Evolutionary conservation across 2,888 invertebrate genomes (phyloP).

Genomic region (Caenorhabditis macrosperma): DNA sequence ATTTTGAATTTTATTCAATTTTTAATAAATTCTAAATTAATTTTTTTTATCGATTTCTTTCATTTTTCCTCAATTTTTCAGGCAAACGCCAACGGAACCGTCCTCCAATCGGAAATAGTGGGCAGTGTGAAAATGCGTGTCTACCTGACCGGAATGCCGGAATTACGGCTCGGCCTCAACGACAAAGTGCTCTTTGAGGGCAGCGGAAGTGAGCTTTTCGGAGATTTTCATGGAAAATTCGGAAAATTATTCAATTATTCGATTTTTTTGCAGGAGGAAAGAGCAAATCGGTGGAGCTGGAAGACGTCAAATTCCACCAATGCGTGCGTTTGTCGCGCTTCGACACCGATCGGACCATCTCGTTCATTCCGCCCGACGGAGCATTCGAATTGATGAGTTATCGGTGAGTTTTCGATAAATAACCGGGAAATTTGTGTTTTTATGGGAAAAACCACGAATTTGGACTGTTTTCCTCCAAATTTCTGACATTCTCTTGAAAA

Average conservation of each 20-base stretch:
- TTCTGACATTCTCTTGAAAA: no score
- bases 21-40: background rate
- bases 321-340: conserved; percentile 96
- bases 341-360: conserved; percentile 94
- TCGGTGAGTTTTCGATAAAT: conserved; percentile 28
- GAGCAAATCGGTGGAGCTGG: conserved; percentile 96
- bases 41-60: background rate
- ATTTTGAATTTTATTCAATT: background rate
- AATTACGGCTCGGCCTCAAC: conserved; percentile 93
- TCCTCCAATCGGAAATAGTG: conserved; percentile 96
- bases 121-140: conserved; percentile 99
- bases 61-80: conserved; percentile 62
- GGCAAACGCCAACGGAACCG: conserved; percentile 96
- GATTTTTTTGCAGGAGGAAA: conserved; percentile 59
- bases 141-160: conserved; percentile 98
- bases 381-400: conserved; percentile 93
- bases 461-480: background rate
- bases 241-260: conserved; percentile 7
- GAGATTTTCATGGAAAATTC: background rate
- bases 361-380: conserved; percentile 97
- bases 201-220: conserved; percentile 86
- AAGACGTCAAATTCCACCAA: conserved; percentile 99
- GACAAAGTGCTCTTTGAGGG: conserved; percentile 98
- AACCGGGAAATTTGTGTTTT: background rate
- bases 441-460: background rate